These are phyloP conservation scores for Rafetus swinhoei DNA, from an alignment of 2,113 vertebrate species.

Conservation along the genomic window DNA sequence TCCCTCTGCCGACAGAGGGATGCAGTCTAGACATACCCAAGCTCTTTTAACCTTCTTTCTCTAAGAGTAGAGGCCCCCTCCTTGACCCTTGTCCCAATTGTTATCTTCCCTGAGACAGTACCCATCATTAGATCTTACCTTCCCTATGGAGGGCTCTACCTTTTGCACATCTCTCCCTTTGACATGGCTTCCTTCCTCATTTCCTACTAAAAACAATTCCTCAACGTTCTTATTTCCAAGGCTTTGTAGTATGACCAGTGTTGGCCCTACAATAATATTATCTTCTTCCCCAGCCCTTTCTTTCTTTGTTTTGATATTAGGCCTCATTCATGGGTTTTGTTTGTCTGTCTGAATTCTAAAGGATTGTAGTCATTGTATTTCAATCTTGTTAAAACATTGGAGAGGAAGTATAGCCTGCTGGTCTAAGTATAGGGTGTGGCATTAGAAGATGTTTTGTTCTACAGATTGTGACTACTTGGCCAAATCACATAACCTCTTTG, in stretches of 20 bases:
- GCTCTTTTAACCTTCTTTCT: background rate
- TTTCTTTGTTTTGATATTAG: background rate
- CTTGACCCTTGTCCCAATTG: background rate
- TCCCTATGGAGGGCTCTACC: background rate
- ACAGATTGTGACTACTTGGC: background rate
- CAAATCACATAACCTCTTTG: accelerated
- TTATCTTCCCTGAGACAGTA: background rate
- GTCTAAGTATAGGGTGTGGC: background rate
- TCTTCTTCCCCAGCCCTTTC: background rate
- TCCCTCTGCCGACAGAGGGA: no score
- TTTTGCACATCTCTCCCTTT: background rate
- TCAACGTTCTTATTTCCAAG: background rate
- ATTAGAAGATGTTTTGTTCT: background rate
- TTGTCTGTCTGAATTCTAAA: background rate
- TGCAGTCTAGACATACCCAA: background rate
- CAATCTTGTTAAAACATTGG: background rate
- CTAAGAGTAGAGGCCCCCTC: no score
- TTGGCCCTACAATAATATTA: accelerated
- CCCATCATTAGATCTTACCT: background rate
- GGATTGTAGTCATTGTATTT: background rate
- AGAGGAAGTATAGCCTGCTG: background rate
- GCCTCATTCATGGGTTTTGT: accelerated
- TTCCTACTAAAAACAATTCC: background rate
- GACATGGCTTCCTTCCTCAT: background rate
- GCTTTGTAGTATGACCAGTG: background rate